Evolutionary conservation across 2,888 invertebrate genomes (phyloP).

Genomic region (Augiades crinisus): DNA sequence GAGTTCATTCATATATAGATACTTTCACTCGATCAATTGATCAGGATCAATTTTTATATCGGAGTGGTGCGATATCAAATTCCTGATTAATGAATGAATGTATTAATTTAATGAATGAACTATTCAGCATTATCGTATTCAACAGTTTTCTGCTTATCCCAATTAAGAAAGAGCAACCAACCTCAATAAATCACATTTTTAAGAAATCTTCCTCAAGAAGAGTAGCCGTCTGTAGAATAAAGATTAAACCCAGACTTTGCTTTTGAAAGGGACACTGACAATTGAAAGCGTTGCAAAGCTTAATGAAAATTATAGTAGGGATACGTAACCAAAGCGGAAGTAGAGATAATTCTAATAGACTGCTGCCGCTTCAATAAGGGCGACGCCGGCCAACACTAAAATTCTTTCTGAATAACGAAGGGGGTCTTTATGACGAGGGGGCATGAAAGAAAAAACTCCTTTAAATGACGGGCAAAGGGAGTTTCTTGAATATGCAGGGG

Average conservation of each 20-base stretch:
- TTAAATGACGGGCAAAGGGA: conserved; percentile 58
- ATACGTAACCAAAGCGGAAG: conserved; percentile 37
- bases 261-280: conserved; percentile 15
- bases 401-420: conserved; percentile 71
- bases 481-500: conserved; percentile 68
- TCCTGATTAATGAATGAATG: too few species aligned
- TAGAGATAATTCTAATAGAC: conserved; percentile 43
- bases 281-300: conserved; percentile 17
- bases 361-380: conserved; percentile 33
- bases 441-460: conserved; percentile 68
- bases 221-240: neutral
- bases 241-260: conserved; percentile 10
- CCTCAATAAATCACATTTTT: neutral
- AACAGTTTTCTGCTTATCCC: neutral
- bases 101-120: too few species aligned
- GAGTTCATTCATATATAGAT: too few species aligned
- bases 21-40: too few species aligned
- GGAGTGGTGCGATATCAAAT: too few species aligned
- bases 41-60: too few species aligned
- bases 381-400: conserved; percentile 54
- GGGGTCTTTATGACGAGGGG: conserved; percentile 62
- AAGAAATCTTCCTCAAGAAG: neutral
- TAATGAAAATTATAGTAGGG: conserved; percentile 29
- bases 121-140: too few species aligned
- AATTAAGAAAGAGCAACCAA: too few species aligned